Conservation (phyloP, 1,140 invertebrate species). For the Apis dorsata region DNA sequence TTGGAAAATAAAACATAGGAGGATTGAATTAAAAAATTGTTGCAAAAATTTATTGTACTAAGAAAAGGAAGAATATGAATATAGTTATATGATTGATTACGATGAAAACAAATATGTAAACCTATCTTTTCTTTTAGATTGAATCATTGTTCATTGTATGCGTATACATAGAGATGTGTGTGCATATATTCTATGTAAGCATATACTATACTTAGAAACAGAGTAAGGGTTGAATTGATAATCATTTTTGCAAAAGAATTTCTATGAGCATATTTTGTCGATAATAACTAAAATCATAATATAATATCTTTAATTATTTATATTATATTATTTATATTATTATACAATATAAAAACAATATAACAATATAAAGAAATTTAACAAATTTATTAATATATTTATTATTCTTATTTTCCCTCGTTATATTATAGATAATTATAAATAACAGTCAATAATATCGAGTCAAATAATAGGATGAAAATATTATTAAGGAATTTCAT, state of each 20-base stretch:
- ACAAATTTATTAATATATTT: too few relatives aligned
- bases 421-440: not conserved
- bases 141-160: not conserved
- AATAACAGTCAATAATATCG: not conserved
- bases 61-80: not conserved
- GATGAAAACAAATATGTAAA: not conserved
- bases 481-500: not conserved
- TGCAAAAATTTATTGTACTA: too few relatives aligned
- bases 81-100: not conserved
- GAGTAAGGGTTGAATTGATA: not conserved
- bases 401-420: too few relatives aligned
- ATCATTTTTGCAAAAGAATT: not conserved
- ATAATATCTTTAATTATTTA: too few relatives aligned
- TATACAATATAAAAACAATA: too few relatives aligned
- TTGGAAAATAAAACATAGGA: not conserved
- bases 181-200: slow-evolving; percentile 1
- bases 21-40: not conserved
- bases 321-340: too few relatives aligned
- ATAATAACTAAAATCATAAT: too few relatives aligned
- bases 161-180: not conserved
- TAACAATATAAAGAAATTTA: too few relatives aligned
- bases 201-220: not conserved
- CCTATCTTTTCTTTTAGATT: not conserved
- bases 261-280: not conserved
- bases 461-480: not conserved